Percentiles rank a stretch among this genome's conserved stretches.
Conservation (phyloP, 2,797 vertebrate species). For the Bryconaethiops microstoma region DNA sequence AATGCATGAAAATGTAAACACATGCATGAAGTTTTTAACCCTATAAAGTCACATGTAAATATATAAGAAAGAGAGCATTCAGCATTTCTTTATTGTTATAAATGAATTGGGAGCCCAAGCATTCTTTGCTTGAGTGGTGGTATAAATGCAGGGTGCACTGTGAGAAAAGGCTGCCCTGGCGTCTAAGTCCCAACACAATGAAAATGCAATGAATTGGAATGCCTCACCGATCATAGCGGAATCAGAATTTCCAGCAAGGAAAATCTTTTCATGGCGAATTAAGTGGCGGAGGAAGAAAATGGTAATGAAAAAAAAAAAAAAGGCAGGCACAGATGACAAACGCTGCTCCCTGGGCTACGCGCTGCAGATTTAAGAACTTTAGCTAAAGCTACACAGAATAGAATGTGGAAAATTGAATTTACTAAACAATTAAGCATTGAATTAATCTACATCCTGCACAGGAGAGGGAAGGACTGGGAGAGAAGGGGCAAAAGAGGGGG, state of each 20-base stretch:
- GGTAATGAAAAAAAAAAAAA: constrained; percentile 87
- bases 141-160: constrained; percentile 88
- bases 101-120: constrained; percentile 85
- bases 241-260: constrained; percentile 99
- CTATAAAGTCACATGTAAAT: constrained; percentile 35
- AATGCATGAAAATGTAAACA: constrained; percentile 51
- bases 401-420: constrained; percentile 99
- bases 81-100: constrained; percentile 76
- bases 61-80: constrained; percentile 65
- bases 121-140: constrained; percentile 95
- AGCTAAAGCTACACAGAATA: constrained; percentile 93
- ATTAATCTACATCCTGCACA: constrained; percentile 92
- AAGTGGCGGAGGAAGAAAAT: constrained; percentile 93
- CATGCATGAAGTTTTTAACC: constrained; percentile 18
- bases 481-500: constrained; percentile 69
- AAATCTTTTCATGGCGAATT: constrained; percentile 99
- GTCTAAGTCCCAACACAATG: constrained; percentile 96
- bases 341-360: constrained; percentile 84
- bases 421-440: constrained; percentile 99
- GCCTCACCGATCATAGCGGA: constrained; percentile 99
- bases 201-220: constrained; percentile 98
- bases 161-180: constrained; percentile 85
- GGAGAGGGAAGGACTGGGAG: constrained; percentile 53
- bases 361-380: constrained; percentile 96
- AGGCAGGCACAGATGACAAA: constrained; percentile 90